These are phyloP conservation scores for Brotogeris chrysoptera DNA, from an alignment of 2,797 vertebrate genomes.

Conservation along the genomic window DNA sequence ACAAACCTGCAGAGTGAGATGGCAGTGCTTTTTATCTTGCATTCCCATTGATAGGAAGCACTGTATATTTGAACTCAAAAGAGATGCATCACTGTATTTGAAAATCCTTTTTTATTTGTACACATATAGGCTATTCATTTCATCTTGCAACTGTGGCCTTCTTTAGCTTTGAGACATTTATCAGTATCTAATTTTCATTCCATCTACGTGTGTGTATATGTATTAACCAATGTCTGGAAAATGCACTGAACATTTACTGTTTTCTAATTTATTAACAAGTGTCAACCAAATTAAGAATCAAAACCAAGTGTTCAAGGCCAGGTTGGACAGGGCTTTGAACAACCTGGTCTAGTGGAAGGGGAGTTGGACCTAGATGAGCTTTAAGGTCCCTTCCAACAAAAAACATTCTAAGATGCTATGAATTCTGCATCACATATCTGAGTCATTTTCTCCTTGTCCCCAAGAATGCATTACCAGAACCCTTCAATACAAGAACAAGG, in stretches of 20 bases:
- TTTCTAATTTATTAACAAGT: not conserved
- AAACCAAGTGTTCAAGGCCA: not conserved
- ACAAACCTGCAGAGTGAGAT: not conserved
- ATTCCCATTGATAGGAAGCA: not conserved
- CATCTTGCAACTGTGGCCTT: not conserved
- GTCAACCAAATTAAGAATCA: not conserved
- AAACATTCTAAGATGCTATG: not conserved
- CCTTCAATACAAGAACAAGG: not conserved
- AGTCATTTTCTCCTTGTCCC: not conserved
- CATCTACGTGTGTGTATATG: not conserved
- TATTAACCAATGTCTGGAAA: not conserved
- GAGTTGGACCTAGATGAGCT: not conserved
- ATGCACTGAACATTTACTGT: not conserved
- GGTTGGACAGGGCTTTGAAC: not conserved
- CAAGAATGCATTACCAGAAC: not conserved
- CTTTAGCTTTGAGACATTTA: not conserved
- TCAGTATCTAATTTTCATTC: not conserved
- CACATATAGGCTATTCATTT: not conserved
- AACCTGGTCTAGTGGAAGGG: not conserved
- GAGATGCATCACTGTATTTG: not conserved
- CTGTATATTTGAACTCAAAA: not conserved
- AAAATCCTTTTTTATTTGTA: not conserved
- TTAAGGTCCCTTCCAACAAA: not conserved
- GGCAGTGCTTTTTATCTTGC: not conserved
- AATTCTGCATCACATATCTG: not conserved